A percentile compares a stretch with the other conserved stretches of the same genome.
Evolutionary conservation across 2,888 invertebrate species (phyloP).

Genomic region (Notodonta ziczac): DNA sequence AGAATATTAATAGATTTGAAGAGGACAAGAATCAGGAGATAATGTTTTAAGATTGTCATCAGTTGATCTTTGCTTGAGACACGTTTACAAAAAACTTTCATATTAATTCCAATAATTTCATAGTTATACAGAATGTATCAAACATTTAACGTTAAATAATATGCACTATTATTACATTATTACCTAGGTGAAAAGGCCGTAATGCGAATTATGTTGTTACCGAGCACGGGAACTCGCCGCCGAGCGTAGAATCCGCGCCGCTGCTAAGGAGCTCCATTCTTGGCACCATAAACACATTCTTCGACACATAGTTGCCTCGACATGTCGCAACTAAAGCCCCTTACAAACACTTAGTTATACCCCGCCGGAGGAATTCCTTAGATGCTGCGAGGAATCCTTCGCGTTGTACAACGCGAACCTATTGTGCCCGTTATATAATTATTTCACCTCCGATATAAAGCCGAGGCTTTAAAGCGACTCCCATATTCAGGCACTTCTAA

Average conservation of each 20-base stretch:
- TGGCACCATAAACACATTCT: slow-evolving; percentile 83
- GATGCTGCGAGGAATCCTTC: slow-evolving; percentile 68
- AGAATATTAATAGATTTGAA: slow-evolving; percentile 39
- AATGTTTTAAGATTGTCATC: background rate
- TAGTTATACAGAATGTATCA: background rate
- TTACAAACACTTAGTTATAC: slow-evolving; percentile 68
- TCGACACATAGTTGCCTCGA: slow-evolving; percentile 79
- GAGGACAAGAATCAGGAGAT: slow-evolving; percentile 28
- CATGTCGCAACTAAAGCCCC: slow-evolving; percentile 74
- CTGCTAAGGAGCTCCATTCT: slow-evolving; percentile 76
- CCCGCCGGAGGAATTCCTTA: slow-evolving; percentile 70
- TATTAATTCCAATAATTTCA: too few relatives aligned
- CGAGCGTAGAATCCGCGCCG: slow-evolving; percentile 40
- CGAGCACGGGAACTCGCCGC: slow-evolving; percentile 38
- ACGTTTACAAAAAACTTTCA: too few relatives aligned
- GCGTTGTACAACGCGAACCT: slow-evolving; percentile 57
- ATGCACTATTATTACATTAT: slow-evolving; percentile 14
- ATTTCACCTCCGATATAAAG: slow-evolving; percentile 68
- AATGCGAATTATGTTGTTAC: slow-evolving; percentile 45
- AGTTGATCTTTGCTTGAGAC: too few relatives aligned
- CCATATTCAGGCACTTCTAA: slow-evolving; percentile 61
- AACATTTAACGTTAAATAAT: slow-evolving; percentile 4
- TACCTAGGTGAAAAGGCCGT: slow-evolving; percentile 13
- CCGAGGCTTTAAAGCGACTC: slow-evolving; percentile 54
- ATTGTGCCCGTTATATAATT: slow-evolving; percentile 62